Evolutionary conservation across 2,797 vertebrate species (phyloP).

Genomic region (Eptatretus atami): DNA sequence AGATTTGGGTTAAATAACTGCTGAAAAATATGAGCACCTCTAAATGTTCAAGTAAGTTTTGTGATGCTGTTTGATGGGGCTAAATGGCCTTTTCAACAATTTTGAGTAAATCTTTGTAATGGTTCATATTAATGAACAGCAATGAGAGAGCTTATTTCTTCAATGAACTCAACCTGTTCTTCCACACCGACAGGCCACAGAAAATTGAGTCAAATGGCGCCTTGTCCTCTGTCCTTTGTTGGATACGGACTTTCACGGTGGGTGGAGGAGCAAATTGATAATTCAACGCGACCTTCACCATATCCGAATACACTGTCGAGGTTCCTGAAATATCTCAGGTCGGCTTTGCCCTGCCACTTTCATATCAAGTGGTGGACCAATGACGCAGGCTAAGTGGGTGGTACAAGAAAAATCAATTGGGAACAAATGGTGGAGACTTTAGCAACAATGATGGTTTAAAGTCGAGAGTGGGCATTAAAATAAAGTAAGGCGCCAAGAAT

Average conservation of each 20-base stretch:
- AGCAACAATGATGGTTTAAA: too few relatives aligned
- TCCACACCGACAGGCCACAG: conserved; percentile 31
- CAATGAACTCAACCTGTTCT: background rate
- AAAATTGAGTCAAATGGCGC: conserved; percentile 62
- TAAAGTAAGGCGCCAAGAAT: too few relatives aligned
- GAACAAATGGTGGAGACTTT: too few relatives aligned
- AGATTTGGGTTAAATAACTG: too few relatives aligned
- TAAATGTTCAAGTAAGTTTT: too few relatives aligned
- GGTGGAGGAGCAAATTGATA: conserved; percentile 92
- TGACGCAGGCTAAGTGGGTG: conserved; percentile 46
- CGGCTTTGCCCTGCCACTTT: conserved; percentile 68
- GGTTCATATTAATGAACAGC: too few relatives aligned
- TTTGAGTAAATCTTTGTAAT: too few relatives aligned
- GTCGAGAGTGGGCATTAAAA: too few relatives aligned
- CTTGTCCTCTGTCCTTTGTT: conserved; percentile 45
- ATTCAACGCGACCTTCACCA: conserved; percentile 74
- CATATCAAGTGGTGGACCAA: conserved; percentile 89
- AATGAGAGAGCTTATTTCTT: too few relatives aligned
- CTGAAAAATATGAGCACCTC: too few relatives aligned
- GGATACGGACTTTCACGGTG: conserved; percentile 63
- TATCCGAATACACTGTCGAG: conserved; percentile 52
- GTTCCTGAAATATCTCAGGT: conserved; percentile 78
- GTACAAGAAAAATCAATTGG: conserved; percentile 8
- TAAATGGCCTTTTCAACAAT: too few relatives aligned
- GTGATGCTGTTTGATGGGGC: too few relatives aligned